Evolutionary conservation across 2,113 vertebrate genomes (phyloP).

Genomic region (Peucedramus taeniatus): DNA sequence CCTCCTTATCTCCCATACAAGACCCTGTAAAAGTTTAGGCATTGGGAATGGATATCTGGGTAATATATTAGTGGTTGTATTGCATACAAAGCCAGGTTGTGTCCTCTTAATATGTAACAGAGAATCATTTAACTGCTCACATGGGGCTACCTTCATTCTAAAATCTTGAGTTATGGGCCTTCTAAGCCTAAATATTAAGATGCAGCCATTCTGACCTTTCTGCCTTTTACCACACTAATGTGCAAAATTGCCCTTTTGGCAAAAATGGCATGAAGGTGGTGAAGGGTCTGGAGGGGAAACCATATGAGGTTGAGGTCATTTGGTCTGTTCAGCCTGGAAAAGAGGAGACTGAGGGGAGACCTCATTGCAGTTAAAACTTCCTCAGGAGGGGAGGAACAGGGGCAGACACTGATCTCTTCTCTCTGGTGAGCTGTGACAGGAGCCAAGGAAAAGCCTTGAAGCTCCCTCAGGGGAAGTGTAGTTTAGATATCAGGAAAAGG

Average conservation of each 20-base stretch:
- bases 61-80: fast-evolving
- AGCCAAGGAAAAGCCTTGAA: not conserved
- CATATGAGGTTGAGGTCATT: fast-evolving
- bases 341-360: not conserved
- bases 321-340: not conserved
- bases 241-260: not conserved
- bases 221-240: not conserved
- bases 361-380: not conserved
- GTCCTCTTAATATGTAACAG: not conserved
- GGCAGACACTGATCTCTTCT: not conserved
- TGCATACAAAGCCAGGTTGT: not conserved
- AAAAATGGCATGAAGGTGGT: not conserved
- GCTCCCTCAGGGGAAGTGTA: not conserved
- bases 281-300: not conserved
- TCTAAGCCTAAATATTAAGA: not conserved
- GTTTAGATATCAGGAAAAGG: not conserved
- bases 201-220: not conserved
- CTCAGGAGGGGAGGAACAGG: fast-evolving
- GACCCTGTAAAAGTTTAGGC: fast-evolving
- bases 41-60: not conserved
- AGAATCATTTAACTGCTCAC: not conserved
- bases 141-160: not conserved
- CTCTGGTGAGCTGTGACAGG: not conserved
- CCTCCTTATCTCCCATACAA: not conserved
- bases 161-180: not conserved